A percentile compares a stretch with the other conserved stretches of the same genome.
Evolutionary conservation across 2,888 invertebrate genomes (phyloP).

Genomic region (Archips xylosteana): DNA sequence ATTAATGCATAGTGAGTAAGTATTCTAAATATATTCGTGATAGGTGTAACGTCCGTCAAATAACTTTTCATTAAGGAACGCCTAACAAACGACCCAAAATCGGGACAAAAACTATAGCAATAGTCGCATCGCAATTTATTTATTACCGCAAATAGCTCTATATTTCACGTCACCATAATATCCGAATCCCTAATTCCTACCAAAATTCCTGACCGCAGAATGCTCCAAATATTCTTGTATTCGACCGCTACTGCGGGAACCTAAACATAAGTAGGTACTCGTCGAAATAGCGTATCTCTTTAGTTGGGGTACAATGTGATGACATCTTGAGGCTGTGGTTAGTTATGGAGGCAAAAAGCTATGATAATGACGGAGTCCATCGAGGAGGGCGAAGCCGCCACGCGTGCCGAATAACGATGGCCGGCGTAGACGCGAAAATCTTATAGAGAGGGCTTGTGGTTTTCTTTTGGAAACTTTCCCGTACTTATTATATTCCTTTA

Average conservation of each 20-base stretch:
- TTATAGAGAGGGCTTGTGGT: slow-evolving; percentile 51
- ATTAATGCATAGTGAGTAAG: neutral
- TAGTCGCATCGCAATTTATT: slow-evolving; percentile 18
- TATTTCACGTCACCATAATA: slow-evolving; percentile 24
- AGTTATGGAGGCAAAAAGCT: slow-evolving; percentile 82
- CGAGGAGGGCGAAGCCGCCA: slow-evolving; percentile 75
- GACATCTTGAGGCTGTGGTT: slow-evolving; percentile 66
- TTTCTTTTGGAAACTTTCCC: neutral
- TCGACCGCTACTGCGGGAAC: slow-evolving; percentile 5
- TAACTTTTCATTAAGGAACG: neutral
- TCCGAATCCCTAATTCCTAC: slow-evolving; percentile 18
- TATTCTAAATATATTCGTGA: neutral
- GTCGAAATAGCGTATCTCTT: slow-evolving; percentile 41
- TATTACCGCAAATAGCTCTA: slow-evolving; percentile 11
- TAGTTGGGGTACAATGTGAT: slow-evolving; percentile 57
- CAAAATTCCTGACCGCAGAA: slow-evolving; percentile 28
- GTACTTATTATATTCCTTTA: no score
- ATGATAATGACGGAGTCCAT: slow-evolving; percentile 82
- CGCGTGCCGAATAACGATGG: slow-evolving; percentile 77
- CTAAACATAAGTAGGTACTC: slow-evolving; percentile 29
- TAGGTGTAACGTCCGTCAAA: neutral
- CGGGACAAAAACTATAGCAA: slow-evolving; percentile 9
- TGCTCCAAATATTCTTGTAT: slow-evolving; percentile 24
- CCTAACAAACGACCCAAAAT: neutral
- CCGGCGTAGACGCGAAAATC: slow-evolving; percentile 51